Evolutionary conservation across 2,888 invertebrate genomes (phyloP), one percentile per base, ranked within the genome.

Genomic region (Harpalus rubripes): DNA sequence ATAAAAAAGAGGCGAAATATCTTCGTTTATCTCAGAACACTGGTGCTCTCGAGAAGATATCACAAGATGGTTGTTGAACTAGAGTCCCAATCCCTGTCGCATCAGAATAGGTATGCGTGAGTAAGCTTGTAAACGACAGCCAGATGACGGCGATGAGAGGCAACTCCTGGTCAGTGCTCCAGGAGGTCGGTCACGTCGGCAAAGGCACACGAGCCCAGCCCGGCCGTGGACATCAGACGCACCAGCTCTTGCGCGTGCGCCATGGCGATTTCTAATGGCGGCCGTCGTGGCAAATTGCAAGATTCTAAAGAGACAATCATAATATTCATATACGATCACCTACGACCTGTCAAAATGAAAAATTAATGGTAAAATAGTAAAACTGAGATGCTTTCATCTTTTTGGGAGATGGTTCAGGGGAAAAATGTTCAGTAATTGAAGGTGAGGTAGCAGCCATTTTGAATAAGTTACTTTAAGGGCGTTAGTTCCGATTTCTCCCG

Each of bases 201-300:
- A 93, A 98, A 98, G 91, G 98, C 98, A 94, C 98, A 97, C 86
- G 98, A 96, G 89, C 98, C 98, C 87, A 98, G 94, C 86, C 97
- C 97, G 87, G 95, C 94, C 90, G 95, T 95, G 87, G 98, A 96
- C 97, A 98, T 98, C 89, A 98, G 93, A 87, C 95, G 95, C 89
- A 98, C 95, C 89, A 98, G 94, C 91, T 97, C 96, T 89, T 96
- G 95, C 87, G 98, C 96, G 92, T 99, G 98, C 87, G 96, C 95
- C 91, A 97, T 95, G 89, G 97, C 96, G 90, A 98, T 95, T 93
- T 98, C 98, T 89, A 99, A 93, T 39, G 98, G 97, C 74, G 98
- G 98, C 89, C 96, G 95, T 91, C 97, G 95, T 87, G 97, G 96
- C 93, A 97, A 94, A 92, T 96, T 97, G 91, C 95, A 95, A 89